phyloP scores from a whole-genome alignment of 2,888 invertebrate genomes.

The Pterobdella sp. region DNA sequence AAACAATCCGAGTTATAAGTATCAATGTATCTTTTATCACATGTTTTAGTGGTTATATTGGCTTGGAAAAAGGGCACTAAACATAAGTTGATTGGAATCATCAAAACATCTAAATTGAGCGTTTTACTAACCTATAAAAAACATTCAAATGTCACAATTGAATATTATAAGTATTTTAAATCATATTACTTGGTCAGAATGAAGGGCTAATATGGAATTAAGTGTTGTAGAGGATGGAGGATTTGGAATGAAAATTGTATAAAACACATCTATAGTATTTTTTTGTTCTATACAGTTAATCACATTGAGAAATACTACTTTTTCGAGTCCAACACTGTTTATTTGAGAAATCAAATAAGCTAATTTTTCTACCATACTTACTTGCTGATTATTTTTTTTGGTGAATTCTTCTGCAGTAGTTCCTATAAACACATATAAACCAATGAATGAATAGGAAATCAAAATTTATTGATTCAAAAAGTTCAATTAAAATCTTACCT shows the following conservation, averaged over 20 bases:
- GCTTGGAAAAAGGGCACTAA: conserved; percentile 19
- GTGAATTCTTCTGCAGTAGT: background rate
- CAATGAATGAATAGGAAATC: too few relatives aligned
- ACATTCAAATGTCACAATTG: background rate
- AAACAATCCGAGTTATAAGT: background rate
- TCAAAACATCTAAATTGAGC: conserved; percentile 89
- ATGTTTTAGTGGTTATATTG: background rate
- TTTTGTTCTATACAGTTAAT: background rate
- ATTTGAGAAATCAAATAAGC: background rate
- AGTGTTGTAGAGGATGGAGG: background rate
- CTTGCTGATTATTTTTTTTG: background rate
- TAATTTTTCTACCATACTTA: conserved; percentile 8
- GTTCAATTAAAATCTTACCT: conserved; percentile 41
- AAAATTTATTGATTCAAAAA: background rate
- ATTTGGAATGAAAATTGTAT: background rate
- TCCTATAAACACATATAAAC: background rate
- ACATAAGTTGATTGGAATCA: conserved; percentile 79
- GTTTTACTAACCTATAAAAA: conserved; percentile 61
- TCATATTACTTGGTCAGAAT: background rate
- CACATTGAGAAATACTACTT: background rate
- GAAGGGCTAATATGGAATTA: conserved; percentile 2
- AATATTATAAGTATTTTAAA: background rate
- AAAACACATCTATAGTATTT: conserved; percentile 7
- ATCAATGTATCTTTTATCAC: background rate
- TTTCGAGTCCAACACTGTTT: background rate